phyloP scores from a whole-genome alignment of 1,140 invertebrate genomes.

The Idris sp. region DNA sequence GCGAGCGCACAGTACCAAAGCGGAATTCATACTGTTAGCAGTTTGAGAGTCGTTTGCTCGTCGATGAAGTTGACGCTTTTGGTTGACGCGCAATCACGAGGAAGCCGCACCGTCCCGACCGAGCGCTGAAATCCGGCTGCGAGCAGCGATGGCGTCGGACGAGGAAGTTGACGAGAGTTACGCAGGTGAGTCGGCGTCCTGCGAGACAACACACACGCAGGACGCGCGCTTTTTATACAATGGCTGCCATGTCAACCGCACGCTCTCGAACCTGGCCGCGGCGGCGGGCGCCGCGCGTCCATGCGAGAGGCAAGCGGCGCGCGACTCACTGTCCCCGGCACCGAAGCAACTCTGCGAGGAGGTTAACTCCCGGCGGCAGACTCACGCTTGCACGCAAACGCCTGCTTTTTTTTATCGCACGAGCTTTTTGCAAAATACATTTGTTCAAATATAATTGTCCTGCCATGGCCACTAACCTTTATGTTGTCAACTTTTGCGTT shows the following conservation, averaged over 20 bases:
- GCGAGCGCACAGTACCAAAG: conserved; percentile 10
- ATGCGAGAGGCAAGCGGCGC: too few species aligned
- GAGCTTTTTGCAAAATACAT: too few species aligned
- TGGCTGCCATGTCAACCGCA: conserved; percentile 74
- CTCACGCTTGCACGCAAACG: too few species aligned
- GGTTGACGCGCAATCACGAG: not conserved
- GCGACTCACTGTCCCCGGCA: too few species aligned
- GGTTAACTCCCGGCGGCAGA: too few species aligned
- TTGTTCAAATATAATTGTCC: too few species aligned
- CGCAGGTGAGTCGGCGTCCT: conserved; percentile 82
- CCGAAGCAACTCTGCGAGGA: too few species aligned
- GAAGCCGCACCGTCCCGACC: not conserved
- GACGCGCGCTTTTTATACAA: conserved; percentile 75
- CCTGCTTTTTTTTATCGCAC: too few species aligned
- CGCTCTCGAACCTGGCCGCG: not conserved
- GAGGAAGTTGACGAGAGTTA: conserved; percentile 87
- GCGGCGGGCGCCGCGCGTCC: not conserved
- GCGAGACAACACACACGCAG: conserved; percentile 55
- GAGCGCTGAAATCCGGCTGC: too few species aligned
- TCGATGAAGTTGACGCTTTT: conserved; percentile 37
- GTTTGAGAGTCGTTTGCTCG: conserved; percentile 13
- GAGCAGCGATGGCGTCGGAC: conserved; percentile 83
- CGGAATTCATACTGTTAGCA: too few species aligned
- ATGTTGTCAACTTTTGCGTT: too few species aligned
- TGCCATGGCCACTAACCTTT: too few species aligned